Conservation (phyloP, 2,113 vertebrate genomes). For the Phainopepla nitens region DNA sequence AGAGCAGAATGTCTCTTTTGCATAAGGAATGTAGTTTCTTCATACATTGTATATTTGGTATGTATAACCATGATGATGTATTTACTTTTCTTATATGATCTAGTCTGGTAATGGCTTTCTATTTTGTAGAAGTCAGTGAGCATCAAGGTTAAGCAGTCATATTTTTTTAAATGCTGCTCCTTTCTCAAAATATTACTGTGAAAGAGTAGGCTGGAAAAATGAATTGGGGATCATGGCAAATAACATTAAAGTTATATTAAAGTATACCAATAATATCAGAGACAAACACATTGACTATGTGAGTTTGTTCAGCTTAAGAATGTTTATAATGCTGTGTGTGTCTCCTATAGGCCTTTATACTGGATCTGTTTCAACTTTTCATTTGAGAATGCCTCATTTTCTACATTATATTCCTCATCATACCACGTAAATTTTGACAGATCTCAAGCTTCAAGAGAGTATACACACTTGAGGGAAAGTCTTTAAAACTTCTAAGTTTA, state of each 20-base stretch:
- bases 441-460: background rate
- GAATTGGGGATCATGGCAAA: background rate
- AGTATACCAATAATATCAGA: background rate
- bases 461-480: background rate
- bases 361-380: background rate
- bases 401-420: background rate
- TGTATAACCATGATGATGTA: background rate
- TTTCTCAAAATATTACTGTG: background rate
- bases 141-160: background rate
- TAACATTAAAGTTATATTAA: background rate
- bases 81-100: background rate
- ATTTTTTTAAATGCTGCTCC: background rate
- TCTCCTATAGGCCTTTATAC: background rate
- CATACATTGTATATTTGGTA: background rate
- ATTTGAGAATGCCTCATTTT: background rate
- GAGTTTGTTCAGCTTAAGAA: background rate
- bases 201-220: background rate
- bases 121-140: background rate
- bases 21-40: background rate
- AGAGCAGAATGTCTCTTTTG: background rate
- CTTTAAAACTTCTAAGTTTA: background rate
- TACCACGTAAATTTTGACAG: background rate
- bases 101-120: background rate
- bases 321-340: background rate
- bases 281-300: background rate